Evolutionary conservation across 2,888 invertebrate genomes (phyloP), one percentile per base, ranked within the genome.

Genomic region (Unio pictorum): DNA sequence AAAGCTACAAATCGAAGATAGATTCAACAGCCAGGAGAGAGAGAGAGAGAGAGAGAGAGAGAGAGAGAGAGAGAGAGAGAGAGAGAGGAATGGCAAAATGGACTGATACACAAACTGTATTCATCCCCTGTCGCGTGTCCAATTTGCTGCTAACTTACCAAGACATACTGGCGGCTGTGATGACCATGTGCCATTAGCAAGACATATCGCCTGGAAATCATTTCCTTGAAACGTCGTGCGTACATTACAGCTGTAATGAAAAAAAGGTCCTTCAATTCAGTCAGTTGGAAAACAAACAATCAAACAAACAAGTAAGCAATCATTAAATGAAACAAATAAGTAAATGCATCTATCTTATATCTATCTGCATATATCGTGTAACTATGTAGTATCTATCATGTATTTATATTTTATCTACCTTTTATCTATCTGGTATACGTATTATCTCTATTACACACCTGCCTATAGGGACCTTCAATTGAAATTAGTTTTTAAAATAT

Each of bases 181-280:
- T 81, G 97, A 94, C 99, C 99, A 99, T 79, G 94, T 94, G 0
- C 98, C 99, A 89, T 97, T 96, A 78, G 94, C 95, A 90, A 95
- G 95, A 86, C 99, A 99, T 20, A 89, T 90, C 18, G 98, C 95
- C 0, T 96, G 95, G 1, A 96, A 96, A 0, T 95, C 93, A 81
- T 95, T 94, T 0, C 97, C 97, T 80, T 95, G 94, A 90, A 97
- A 93, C 84, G 94, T 93, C 95, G 97, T 97, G 76, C 95, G 95
- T 73, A 96, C 95, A 86, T 95, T 94, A 88, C 98, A 98, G 59
- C 86, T 86, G 74, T 17, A 74, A 74, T 23, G 23, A 68, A 34
- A 23, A 23, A 62, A 15, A 6, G 18, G 18, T n/a, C 8, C 5
- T 61, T 18, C 3, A 45, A 15, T 45, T 45, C 45, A 45, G 15